Percentiles rank a stretch among this genome's conserved stretches.
phyloP scores from a whole-genome alignment of 1,140 invertebrate species.

The Pseudomyrmex concolor region DNA sequence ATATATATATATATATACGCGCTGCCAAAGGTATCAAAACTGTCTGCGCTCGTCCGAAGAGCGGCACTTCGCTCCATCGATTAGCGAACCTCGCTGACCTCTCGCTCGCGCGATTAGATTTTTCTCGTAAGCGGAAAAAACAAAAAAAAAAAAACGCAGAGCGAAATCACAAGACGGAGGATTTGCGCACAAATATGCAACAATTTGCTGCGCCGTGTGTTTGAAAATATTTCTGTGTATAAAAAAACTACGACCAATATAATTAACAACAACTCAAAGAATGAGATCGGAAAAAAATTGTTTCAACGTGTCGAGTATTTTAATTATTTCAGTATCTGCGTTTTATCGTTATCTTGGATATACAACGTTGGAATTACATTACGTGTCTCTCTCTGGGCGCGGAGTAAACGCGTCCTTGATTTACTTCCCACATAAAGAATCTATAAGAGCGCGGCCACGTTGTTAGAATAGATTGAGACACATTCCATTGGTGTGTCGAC shows the following conservation, averaged over 20 bases:
- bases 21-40: conserved; percentile 61
- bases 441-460: background rate
- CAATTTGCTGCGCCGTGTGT: too few relatives aligned
- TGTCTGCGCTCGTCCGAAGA: conserved; percentile 44
- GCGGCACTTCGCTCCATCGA: conserved; percentile 38
- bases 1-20: too few relatives aligned
- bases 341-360: background rate
- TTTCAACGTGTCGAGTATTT: too few relatives aligned
- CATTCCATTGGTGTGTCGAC: background rate
- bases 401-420: conserved; percentile 23
- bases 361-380: background rate
- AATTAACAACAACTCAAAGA: too few relatives aligned
- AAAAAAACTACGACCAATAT: too few relatives aligned
- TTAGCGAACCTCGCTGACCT: conserved; percentile 7
- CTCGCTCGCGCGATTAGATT: background rate
- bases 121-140: background rate
- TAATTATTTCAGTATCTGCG: too few relatives aligned
- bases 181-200: too few relatives aligned
- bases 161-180: too few relatives aligned
- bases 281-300: too few relatives aligned
- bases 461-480: background rate
- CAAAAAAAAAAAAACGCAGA: too few relatives aligned
- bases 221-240: too few relatives aligned
- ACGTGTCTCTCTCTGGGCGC: background rate
- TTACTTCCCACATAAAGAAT: background rate